Percentiles rank a stretch among this genome's conserved stretches.
Conservation (phyloP, 2,888 invertebrate species). For the Salticus scenicus region DNA sequence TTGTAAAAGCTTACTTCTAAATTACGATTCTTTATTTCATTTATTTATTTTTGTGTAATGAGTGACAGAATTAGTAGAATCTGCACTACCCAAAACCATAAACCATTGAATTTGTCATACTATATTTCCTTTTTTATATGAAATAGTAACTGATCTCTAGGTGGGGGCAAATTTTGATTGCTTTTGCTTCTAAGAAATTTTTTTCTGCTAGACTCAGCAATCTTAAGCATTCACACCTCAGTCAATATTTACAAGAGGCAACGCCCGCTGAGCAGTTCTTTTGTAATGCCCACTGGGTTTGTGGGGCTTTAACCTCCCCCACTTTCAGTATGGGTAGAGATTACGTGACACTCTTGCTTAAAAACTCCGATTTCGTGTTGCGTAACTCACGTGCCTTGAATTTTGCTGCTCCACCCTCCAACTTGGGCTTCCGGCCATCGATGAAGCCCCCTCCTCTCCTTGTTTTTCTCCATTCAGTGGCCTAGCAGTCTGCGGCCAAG, state of each 20-base stretch:
- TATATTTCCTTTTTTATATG: too few species aligned
- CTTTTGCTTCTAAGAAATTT: too few species aligned
- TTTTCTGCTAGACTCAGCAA: too few species aligned
- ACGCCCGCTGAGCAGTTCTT: not conserved
- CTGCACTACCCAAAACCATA: too few species aligned
- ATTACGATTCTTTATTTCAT: too few species aligned
- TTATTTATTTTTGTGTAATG: too few species aligned
- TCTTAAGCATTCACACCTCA: not conserved
- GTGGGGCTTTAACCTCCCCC: conserved; percentile 5
- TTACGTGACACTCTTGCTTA: not conserved
- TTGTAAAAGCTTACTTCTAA: too few species aligned
- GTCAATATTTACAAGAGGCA: not conserved
- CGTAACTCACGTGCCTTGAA: conserved; percentile 4
- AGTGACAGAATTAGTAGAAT: too few species aligned
- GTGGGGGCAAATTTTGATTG: too few species aligned
- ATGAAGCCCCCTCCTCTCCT: not conserved
- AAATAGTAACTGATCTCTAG: too few species aligned
- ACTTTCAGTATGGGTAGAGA: not conserved
- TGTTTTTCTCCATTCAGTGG: not conserved
- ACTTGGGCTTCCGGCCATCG: not conserved
- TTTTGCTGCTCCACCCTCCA: conserved; percentile 1
- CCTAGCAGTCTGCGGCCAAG: not conserved
- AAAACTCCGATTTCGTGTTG: not conserved
- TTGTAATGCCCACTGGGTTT: not conserved
- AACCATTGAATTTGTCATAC: too few species aligned